These are phyloP conservation scores for Dendrocincla fuliginosa DNA, from an alignment of 2,797 vertebrate species.

Conservation along the genomic window DNA sequence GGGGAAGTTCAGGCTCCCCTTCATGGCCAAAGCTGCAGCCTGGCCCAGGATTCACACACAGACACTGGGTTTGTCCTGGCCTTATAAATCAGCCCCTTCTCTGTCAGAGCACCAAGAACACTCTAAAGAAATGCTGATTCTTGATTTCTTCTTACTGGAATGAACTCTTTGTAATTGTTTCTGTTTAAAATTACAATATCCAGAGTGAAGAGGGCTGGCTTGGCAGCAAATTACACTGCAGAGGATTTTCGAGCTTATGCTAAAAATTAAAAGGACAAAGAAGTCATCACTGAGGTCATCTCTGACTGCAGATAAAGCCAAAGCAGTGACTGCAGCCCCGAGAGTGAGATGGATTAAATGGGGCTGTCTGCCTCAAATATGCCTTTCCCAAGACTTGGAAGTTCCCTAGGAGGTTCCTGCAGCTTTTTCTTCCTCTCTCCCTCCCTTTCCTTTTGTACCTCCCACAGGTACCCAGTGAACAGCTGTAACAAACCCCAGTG, in stretches of 20 bases:
- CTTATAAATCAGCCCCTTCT: not conserved
- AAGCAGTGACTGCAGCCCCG: not conserved
- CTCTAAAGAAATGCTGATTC: slow-evolving; percentile 3
- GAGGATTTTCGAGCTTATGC: not conserved
- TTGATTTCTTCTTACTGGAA: not conserved
- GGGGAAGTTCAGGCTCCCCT: accelerated
- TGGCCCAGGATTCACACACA: not conserved
- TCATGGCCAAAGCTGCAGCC: not conserved
- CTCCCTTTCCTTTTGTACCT: not conserved
- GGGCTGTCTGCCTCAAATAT: not conserved
- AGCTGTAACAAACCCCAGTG: not conserved
- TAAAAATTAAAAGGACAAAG: not conserved
- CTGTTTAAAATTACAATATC: not conserved
- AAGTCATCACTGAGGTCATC: not conserved
- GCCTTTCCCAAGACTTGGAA: not conserved
- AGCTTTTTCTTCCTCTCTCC: not conserved
- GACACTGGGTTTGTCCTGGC: not conserved
- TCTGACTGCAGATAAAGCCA: not conserved
- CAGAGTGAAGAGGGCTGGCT: not conserved
- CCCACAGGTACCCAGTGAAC: not conserved
- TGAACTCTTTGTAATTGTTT: not conserved
- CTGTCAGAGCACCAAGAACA: not conserved
- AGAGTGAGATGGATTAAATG: not conserved
- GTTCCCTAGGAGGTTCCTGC: not conserved
- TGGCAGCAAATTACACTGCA: not conserved